phyloP scores from a whole-genome alignment of 2,113 vertebrate genomes.

The Orthonyx spaldingii region DNA sequence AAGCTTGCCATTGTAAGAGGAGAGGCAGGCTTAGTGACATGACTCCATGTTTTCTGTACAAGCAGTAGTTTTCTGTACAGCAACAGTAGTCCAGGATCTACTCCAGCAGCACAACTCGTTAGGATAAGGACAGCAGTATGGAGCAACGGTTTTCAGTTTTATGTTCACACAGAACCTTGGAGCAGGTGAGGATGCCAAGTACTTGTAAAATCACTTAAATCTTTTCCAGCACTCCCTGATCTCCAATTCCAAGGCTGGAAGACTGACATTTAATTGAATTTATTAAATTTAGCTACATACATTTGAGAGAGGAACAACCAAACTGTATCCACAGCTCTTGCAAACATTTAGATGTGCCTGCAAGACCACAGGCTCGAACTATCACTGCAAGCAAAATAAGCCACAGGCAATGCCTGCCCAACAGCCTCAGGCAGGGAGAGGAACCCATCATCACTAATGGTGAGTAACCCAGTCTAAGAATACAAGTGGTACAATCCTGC shows the following conservation, averaged over 20 bases:
- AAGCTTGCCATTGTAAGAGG: neutral
- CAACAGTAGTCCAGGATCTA: neutral
- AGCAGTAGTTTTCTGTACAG: neutral
- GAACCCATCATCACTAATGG: neutral
- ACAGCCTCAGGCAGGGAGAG: neutral
- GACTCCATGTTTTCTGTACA: accelerated
- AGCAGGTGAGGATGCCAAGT: neutral
- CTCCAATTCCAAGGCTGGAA: neutral
- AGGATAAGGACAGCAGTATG: neutral
- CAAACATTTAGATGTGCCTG: neutral
- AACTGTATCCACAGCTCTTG: neutral
- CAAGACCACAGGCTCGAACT: neutral
- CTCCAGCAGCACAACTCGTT: accelerated
- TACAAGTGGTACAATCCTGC: neutral
- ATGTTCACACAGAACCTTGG: neutral
- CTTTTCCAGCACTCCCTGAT: neutral
- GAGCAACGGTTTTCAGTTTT: neutral
- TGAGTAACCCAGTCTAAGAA: neutral
- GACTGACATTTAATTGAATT: neutral
- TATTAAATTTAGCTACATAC: neutral
- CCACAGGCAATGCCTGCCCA: neutral
- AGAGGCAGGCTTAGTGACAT: neutral
- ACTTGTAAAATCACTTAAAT: neutral
- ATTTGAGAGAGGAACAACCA: neutral
- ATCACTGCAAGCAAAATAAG: neutral